A percentile compares a stretch with the other conserved stretches of the same genome.
These are phyloP conservation scores for Oenanthe melanoleuca DNA, from an alignment of 2,113 vertebrate genomes.

Conservation along the genomic window DNA sequence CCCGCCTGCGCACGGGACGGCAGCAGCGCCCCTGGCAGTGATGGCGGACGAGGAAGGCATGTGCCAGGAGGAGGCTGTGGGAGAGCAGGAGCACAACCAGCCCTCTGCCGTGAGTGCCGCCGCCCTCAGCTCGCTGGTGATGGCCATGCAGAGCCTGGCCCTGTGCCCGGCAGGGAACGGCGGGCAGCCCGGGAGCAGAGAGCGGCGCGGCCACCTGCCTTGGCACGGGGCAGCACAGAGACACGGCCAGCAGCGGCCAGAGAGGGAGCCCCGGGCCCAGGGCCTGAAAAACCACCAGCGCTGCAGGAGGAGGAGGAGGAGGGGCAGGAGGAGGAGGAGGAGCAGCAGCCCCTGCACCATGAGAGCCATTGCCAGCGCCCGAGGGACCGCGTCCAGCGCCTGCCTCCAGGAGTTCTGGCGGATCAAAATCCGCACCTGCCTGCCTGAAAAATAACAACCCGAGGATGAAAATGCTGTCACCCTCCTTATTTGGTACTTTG, in stretches of 20 bases:
- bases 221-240: background rate
- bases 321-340: background rate
- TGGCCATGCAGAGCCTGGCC: background rate
- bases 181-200: background rate
- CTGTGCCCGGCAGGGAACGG: background rate
- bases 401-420: background rate
- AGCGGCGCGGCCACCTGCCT: background rate
- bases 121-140: background rate
- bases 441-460: background rate
- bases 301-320: background rate
- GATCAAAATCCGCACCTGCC: background rate
- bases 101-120: background rate
- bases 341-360: background rate
- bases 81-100: background rate
- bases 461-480: background rate
- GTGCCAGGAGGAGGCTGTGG: background rate
- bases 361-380: background rate
- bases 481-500: background rate
- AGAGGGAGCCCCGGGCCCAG: background rate
- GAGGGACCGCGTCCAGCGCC: accelerated
- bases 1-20: accelerated
- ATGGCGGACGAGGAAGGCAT: background rate
- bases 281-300: background rate
- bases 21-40: background rate
- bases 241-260: accelerated